Base-by-base conservation (phyloP, 2,113 vertebrate genomes). In the Lamprotornis superbus region DNA sequence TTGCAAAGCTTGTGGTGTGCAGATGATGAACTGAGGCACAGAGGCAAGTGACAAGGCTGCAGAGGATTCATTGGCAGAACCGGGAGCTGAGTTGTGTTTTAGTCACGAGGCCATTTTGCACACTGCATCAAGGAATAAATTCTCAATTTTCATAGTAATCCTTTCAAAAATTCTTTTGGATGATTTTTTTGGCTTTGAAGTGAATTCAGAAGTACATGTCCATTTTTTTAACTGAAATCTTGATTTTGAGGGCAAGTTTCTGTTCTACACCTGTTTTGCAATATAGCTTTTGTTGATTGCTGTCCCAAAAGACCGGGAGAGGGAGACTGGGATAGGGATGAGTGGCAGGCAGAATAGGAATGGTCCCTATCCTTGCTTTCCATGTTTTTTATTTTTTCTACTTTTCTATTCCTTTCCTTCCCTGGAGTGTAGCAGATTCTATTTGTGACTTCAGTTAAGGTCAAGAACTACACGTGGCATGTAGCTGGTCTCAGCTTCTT, bases 201-300 rank as follows among this genome's bases (percentile, higher is more conserved):
- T 22, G 42, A 74, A 73, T 77, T 93, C 25, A 47, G 63, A 71
- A 15, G 13, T 83, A 27, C 3, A 1, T 30, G 27, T 47, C 44
- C 5, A 3, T 55, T 69, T 91, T 87, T 65, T 87, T 57, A 30
- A 30, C 14, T 61, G 31, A 27, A 57, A 8, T 28, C 55, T 22
- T 42, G 67, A 50, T 37, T 90, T 78, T 65, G n/a, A 53, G 28
- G 28, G 17, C 28, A 35, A 22, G 3, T 52, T 74, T 70, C 17
- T 50, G 20, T 30, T 83, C 13, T 80, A 28, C 25, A 52, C 50
- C 49, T 52, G 50, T 52, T 49, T 49, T 24, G 25, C 49, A 25
- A 24, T 23, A 19, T 20, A 24, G 1, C 1, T 87, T 30, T 31
- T 28, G 15, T n/a, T 74, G 14, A 30, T 40, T 0, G 0, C 24